phyloP scores from a whole-genome alignment of 2,888 invertebrate genomes.

The Pammene aurita region DNA sequence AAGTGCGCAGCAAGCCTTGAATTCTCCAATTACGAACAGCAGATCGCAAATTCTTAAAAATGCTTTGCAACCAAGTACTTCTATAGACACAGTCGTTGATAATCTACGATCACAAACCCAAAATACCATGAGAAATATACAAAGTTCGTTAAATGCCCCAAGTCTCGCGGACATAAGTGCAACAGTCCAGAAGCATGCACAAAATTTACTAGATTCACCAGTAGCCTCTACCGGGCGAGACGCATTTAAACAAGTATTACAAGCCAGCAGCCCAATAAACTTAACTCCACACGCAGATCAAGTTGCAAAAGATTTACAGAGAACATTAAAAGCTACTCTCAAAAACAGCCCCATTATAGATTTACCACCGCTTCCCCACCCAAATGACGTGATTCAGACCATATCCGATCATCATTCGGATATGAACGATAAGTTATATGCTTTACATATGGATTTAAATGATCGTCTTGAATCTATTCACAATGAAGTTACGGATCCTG shows the following conservation, averaged over 20 bases:
- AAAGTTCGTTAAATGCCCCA: conserved; percentile 20
- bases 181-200: conserved; percentile 25
- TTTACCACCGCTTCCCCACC: conserved; percentile 46
- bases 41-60: not conserved
- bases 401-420: conserved; percentile 59
- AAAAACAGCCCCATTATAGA: conserved; percentile 15
- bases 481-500: conserved; percentile 51
- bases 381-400: conserved; percentile 58
- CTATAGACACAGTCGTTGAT: conserved; percentile 30
- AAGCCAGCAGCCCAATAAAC: conserved; percentile 46
- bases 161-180: conserved; percentile 20
- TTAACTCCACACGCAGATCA: conserved; percentile 56
- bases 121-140: conserved; percentile 22
- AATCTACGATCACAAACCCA: conserved; percentile 31
- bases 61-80: conserved; percentile 15
- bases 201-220: conserved; percentile 48
- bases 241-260: conserved; percentile 45
- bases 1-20: conserved; percentile 25
- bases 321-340: conserved; percentile 44
- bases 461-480: conserved; percentile 63
- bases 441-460: conserved; percentile 64
- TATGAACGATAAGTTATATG: conserved; percentile 65
- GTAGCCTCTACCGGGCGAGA: conserved; percentile 38
- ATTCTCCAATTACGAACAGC: conserved; percentile 3
- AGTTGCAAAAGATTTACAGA: conserved; percentile 58